Conservation (phyloP, 53 echinoderm and acorn worm genomes). For the Holothuria leucospilota region DNA sequence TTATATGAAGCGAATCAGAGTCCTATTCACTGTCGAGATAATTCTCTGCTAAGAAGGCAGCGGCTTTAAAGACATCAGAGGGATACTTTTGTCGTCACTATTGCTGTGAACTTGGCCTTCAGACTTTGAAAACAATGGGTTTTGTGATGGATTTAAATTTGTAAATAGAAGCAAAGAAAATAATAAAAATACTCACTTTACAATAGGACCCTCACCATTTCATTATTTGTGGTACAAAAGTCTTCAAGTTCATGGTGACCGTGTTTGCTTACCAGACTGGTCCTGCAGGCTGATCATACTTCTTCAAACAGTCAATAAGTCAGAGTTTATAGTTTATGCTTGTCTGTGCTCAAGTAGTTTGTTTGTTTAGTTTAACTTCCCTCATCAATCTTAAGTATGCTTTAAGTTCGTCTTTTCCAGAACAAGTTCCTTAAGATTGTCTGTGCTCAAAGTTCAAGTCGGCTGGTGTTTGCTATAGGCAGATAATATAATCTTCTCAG, state of each 20-base stretch:
- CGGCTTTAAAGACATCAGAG: neutral
- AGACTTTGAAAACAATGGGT: neutral
- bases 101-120: slow-evolving; percentile 36
- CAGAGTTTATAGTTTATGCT: no score
- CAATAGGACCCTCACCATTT: slow-evolving; percentile 26
- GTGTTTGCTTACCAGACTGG: neutral
- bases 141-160: neutral
- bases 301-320: no score
- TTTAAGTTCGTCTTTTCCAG: slow-evolving; percentile 13
- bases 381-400: slow-evolving; percentile 25
- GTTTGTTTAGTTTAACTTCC: slow-evolving; percentile 28
- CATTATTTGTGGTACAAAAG: slow-evolving; percentile 22
- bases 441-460: slow-evolving; percentile 45
- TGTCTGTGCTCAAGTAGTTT: neutral
- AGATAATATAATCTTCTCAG: slow-evolving; percentile 46
- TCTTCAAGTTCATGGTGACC: slow-evolving; percentile 40
- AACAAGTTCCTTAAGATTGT: slow-evolving; percentile 37
- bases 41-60: slow-evolving; percentile 29
- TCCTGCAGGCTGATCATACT: no score
- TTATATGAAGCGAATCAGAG: slow-evolving; percentile 27
- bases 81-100: slow-evolving; percentile 1
- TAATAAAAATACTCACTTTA: no score
- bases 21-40: slow-evolving; percentile 2
- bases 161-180: no score
- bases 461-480: slow-evolving; percentile 5